These are phyloP conservation scores for Bradynema listronoti DNA, from an alignment of 1,140 invertebrate species.

Conservation along the genomic window DNA sequence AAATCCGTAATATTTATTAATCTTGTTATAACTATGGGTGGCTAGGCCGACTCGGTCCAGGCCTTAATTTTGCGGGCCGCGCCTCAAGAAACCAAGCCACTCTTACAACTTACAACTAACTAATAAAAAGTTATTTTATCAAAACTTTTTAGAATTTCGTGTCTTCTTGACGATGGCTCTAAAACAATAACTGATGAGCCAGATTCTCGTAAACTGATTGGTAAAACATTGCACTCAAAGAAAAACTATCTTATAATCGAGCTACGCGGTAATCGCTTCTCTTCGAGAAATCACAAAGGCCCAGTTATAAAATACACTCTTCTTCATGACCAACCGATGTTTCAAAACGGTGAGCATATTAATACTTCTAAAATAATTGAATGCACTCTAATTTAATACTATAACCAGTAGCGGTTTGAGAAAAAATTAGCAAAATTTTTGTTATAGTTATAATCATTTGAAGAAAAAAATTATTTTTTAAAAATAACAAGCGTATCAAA, in stretches of 20 bases:
- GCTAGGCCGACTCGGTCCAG: background rate
- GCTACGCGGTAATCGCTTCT: background rate
- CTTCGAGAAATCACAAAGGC: constrained; percentile 1
- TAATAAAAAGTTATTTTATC: background rate
- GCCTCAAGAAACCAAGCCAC: background rate
- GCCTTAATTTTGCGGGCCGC: background rate
- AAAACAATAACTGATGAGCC: too few species aligned
- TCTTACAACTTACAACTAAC: background rate
- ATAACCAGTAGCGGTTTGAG: too few species aligned
- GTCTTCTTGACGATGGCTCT: background rate
- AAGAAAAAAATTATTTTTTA: too few species aligned
- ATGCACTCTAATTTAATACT: too few species aligned
- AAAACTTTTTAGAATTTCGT: constrained; percentile 7
- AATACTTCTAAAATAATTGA: too few species aligned
- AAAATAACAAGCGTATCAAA: too few species aligned
- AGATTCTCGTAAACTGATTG: too few species aligned
- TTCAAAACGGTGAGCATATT: too few species aligned
- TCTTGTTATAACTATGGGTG: background rate
- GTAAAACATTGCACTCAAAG: background rate
- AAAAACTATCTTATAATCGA: background rate
- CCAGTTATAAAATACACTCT: constrained; percentile 5
- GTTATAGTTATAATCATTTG: too few species aligned
- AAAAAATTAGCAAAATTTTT: too few species aligned
- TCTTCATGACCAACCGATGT: too few species aligned
- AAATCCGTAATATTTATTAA: background rate